Base-by-base conservation (phyloP, 2,888 invertebrate genomes). In the Cantharis flavilabris region DNA sequence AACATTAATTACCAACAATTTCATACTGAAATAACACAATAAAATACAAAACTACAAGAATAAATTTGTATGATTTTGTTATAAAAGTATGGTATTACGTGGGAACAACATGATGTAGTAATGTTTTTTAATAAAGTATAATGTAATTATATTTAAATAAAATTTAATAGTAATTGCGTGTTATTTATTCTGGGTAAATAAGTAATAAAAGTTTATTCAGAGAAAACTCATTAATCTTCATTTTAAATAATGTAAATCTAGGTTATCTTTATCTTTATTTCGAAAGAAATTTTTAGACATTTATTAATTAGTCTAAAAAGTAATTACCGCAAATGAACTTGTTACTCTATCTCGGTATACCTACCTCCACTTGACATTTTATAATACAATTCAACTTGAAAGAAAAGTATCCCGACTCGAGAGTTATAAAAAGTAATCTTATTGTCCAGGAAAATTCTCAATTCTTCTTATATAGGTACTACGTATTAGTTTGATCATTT, bases 1-100 rank as follows among this genome's bases (percentile, higher is more conserved):
- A 78, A 78, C 75, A 75, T 78, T 75, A 75, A 78, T 78, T 78
- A 78, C 75, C 71, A 72, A 71, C 71, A 77, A 77, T 77, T 77
- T 74, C 69, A 71, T 73, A 75, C 62, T 71, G 74, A 30, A 69
- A 78, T 49, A 73, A 75, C 62, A 78, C 72, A 78, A 78, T 78
- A 78, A 77, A 75, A 78, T 70, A 72, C 62, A 78, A 78, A 77
- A 70, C 33, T 75, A 49, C 62, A 14, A 64, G 14, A 69, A 69
- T 63, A 72, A 76, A 76, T 76, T 72, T 70, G 69, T 76, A 76
- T 76, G 76, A 71, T 76, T 76, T 76, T 71, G 18, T 63, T 71
- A 69, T 76, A 72, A 76, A 76, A 76, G 76, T 76, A 72, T 76
- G 73, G 72, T 65, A 76, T 76, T 76, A 73, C 76, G 70, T 73